A percentile compares a stretch with the other conserved stretches of the same genome.
These are phyloP conservation scores for Yponomeuta malinellus DNA, from an alignment of 2,888 invertebrate genomes.

Conservation along the genomic window DNA sequence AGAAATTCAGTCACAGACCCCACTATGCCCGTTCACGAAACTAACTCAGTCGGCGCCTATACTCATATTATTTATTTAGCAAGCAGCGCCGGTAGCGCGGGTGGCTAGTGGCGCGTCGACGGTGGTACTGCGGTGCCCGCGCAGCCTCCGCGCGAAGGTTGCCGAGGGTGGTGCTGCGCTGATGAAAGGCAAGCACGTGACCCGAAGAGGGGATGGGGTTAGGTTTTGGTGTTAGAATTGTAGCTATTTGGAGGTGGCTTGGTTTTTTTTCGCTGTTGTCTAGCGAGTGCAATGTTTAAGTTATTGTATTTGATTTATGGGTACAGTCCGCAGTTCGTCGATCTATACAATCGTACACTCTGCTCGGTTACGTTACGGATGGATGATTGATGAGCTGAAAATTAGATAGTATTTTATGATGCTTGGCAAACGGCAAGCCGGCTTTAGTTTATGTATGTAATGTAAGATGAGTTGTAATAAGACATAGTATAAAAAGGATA, in stretches of 20 bases:
- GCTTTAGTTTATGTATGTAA: too few relatives aligned
- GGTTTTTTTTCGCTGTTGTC: not conserved
- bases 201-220: slow-evolving; percentile 4
- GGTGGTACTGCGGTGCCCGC: slow-evolving; percentile 29
- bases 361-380: too few relatives aligned
- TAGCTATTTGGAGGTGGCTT: not conserved
- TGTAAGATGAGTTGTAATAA: too few relatives aligned
- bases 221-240: not conserved
- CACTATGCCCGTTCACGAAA: slow-evolving; percentile 5
- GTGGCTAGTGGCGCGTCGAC: not conserved
- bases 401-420: too few relatives aligned
- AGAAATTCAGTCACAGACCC: slow-evolving; percentile 4
- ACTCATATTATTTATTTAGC: not conserved
- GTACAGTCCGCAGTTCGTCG: too few relatives aligned
- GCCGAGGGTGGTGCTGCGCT: slow-evolving; percentile 26
- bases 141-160: slow-evolving; percentile 36
- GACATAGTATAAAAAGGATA: too few relatives aligned
- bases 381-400: too few relatives aligned
- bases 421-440: too few relatives aligned
- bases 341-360: too few relatives aligned
- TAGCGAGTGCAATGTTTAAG: not conserved
- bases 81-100: not conserved
- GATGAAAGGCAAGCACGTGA: slow-evolving; percentile 13
- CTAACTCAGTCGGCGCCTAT: not conserved
- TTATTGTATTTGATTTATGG: not conserved